Base-by-base conservation (phyloP, 2,888 invertebrate genomes). In the Caenorhabditis drosophilae region DNA sequence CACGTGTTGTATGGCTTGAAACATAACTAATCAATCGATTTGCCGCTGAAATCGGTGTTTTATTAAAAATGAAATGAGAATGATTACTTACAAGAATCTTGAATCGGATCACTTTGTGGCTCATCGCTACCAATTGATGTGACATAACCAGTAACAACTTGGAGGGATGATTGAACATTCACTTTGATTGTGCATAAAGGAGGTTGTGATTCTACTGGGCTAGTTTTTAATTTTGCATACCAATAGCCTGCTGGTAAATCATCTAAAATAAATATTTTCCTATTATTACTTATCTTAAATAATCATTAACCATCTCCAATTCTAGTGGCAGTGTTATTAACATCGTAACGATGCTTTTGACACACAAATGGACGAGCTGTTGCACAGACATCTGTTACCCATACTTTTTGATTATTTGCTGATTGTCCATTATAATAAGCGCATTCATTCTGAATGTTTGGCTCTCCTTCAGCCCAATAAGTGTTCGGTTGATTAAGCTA, bases 271-370 rank as follows among this genome's bases (percentile, higher is more conserved):
- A 15, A 11, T 6, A 25, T 2, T 16, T 27, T 25, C 27, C 6
- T 4, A 1, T 2, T 3, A 16, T 15, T 3, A 15, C 12, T 16
- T 6, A 16, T 11, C 27, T n/a, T 31, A 31, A 2, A 38, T 20
- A 12, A 36, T 35, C 22, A 23, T 18, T 44, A 38, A 67, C 69
- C 60, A 9, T 70, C 67, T 15, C 57, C 68, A 22, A 76, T 53
- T 12, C 15, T 44, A 22, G 58, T 71, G 11, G 78, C 72, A 18
- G 35, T 25, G 52, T 66, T 58, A 15, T 66, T 26, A 7, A 47
- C 41, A 38, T 74, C 69, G 38, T 73, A 77, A 52, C 64, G 53
- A 47, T 76, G 75, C 40, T 70, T 75, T 51, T 78, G 77, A 44
- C 78, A 78, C 16, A 66, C 45, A 50, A 71, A 77, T 12, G 62